Evolutionary conservation across 2,113 vertebrate genomes (phyloP), one percentile per base, ranked within the genome.

Genomic region (Pangasianodon hypophthalmus): DNA sequence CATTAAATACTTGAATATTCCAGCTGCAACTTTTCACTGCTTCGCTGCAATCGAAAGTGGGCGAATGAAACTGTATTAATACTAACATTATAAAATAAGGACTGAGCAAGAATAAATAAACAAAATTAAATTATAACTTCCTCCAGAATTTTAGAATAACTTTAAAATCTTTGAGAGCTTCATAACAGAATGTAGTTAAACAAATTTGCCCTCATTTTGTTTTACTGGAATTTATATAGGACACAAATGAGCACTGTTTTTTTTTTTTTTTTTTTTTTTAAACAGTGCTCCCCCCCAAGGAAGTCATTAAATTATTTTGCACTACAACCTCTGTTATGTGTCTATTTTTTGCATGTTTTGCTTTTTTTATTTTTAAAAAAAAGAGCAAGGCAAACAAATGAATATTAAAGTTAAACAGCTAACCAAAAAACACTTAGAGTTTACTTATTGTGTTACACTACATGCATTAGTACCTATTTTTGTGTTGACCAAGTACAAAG

Each of bases 321-420:
- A 37, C n/a, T 71, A 58, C 37, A n/a, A 50, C 18, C 26, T n/a
- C 50, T 18, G 85, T 10, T 6, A 37, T 50, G 48, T 44, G 21
- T 26, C 60, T 26, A 56, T 24, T 62, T 64, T 67, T 11, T 29
- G 26, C 29, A 67, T 29, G 26, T 67, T 67, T n/a, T 67, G 24
- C n/a, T 69, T 13, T 14, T 69, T 69, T 79, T 77, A n/a, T 44
- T 58, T 87, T 21, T 16, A 3, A 21, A 21, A 10, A 41, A 50
- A 75, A 86, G 7, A 24, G 18, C 10, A 75, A 13, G 19, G 2
- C 52, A 77, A n/a, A 19, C 13, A 26, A 52, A 60, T 62, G 26
- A 48, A 87, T 46, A 62, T 80, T 87, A 80, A 80, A 79, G 52
- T 46, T 18, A 75, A 48, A 87, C 73, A 46, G 48, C 48, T 44